These are phyloP conservation scores for Sylvia atricapilla DNA, from an alignment of 2,113 vertebrate genomes.

Conservation along the genomic window DNA sequence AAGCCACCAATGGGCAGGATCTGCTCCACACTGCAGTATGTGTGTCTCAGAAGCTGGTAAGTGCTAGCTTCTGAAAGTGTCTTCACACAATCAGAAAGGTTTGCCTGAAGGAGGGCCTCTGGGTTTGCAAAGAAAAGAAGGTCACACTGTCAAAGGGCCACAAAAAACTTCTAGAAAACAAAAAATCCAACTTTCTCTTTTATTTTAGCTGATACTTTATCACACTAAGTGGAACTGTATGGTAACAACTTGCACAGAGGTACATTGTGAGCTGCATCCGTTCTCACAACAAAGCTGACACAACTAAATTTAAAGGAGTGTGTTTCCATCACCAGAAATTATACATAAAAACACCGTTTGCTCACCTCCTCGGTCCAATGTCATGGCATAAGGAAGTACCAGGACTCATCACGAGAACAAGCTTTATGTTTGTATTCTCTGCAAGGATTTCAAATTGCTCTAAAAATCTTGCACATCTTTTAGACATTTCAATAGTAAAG, in stretches of 20 bases:
- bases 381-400: not conserved
- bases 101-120: not conserved
- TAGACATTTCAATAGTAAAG: not conserved
- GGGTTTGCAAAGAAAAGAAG: not conserved
- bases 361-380: not conserved
- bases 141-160: not conserved
- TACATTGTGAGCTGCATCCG: not conserved
- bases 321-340: not conserved
- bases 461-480: not conserved
- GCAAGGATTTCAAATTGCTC: not conserved
- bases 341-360: not conserved
- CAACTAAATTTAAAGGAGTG: not conserved
- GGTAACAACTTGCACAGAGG: not conserved
- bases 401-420: not conserved
- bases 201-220: not conserved
- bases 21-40: not conserved
- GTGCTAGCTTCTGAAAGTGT: not conserved
- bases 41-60: not conserved
- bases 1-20: not conserved
- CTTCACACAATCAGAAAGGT: not conserved
- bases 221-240: not conserved
- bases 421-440: not conserved
- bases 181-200: not conserved
- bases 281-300: not conserved
- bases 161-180: not conserved